phyloP scores from a whole-genome alignment of 2,113 vertebrate genomes.

The Hiodon alosoides region DNA sequence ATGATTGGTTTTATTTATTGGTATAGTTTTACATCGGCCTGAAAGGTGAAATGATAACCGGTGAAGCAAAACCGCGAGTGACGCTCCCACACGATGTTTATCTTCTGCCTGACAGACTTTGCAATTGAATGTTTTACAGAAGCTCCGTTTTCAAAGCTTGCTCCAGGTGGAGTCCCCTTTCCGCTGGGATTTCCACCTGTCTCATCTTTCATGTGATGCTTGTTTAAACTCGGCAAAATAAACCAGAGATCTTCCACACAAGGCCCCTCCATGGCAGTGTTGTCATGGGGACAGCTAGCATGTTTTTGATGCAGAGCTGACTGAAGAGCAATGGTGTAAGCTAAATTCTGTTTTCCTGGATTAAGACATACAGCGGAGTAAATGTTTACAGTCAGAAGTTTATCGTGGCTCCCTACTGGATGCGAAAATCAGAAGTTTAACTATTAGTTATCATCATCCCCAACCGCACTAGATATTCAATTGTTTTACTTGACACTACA shows the following conservation, averaged over 20 bases:
- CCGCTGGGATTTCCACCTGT: conserved; percentile 67
- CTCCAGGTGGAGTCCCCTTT: conserved; percentile 13
- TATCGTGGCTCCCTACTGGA: conserved; percentile 35
- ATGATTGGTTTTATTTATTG: too few relatives aligned
- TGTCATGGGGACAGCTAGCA: conserved; percentile 29
- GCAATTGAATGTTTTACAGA: background rate
- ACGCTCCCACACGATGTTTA: background rate
- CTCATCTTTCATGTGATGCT: conserved; percentile 70
- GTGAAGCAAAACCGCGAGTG: background rate
- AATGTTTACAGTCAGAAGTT: conserved; percentile 30
- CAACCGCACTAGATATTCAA: background rate
- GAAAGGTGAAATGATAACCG: background rate
- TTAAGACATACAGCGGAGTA: conserved; percentile 39
- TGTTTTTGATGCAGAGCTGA: conserved; percentile 24
- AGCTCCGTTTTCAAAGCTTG: background rate
- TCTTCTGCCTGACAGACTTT: background rate
- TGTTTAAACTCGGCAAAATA: conserved; percentile 64
- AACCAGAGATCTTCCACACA: conserved; percentile 29
- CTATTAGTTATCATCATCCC: too few relatives aligned
- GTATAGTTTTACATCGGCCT: background rate
- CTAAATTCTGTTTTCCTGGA: conserved; percentile 48
- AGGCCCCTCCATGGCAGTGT: conserved; percentile 25
- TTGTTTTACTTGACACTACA: background rate
- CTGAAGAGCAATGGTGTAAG: conserved; percentile 24
- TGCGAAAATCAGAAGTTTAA: conserved; percentile 16